Base-by-base conservation (phyloP, 1,140 invertebrate species). In the Drepana arcuata region DNA sequence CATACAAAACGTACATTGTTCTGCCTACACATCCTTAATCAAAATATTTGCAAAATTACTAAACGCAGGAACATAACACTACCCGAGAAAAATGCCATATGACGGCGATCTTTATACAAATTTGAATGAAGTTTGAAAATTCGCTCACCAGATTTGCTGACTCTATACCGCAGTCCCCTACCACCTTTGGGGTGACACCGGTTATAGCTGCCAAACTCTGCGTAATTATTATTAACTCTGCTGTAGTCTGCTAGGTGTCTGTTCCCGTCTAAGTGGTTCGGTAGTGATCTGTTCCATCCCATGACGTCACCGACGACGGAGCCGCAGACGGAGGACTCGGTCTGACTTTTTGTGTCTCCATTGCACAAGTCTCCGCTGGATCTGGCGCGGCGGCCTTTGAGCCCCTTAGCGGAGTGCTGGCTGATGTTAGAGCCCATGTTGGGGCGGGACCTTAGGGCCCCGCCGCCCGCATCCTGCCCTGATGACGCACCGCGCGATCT, bases 381-480 rank as follows among this genome's bases (percentile, higher is more conserved):
- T 40, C 91, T 87, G 2, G 90, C 89, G 30, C 90, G 83, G 7
- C 91, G 85, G 21, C 90, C 89, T 10, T 63, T 89, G 79, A 53
- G 87, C 83, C 54, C 89, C 71, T 91, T 91, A 39, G 86, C 85
- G 43, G 86, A 90, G 62, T 90, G 89, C 21, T 90, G 86, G 70
- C 89, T 91, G 39, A 92, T 84, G 78, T 92, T 92, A 14, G 90
- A 90, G 48, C 90, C 90, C 90, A 92, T 92, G 40, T 66, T 61
- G 41, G 59, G 71, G 75, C 66, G 70, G 68, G 70, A 73, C 72
- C 75, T 73, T 55, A 75, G 33, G 59, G 52, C 60, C 69, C 72
- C 56, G 71, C 72, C 72, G 51, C 53, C 65, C 57, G 47, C 71
- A 72, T 78, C 43, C 47, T 57, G 66, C 55, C 69, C 59, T 32